Conservation (phyloP, 2,888 invertebrate species). For the Plemyria rubiginata region DNA sequence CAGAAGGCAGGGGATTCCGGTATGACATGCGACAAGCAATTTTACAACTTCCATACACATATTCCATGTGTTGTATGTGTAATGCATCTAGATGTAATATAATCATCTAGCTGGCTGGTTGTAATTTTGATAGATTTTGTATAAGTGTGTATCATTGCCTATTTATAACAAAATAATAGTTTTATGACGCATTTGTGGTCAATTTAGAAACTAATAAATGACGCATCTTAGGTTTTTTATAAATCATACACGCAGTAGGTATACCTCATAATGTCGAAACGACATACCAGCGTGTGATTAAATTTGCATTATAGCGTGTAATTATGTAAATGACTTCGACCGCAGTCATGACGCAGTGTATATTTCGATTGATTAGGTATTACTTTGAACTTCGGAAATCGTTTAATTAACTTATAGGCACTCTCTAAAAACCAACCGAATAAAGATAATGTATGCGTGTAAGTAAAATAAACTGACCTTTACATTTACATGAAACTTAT, state of each 20-base stretch:
- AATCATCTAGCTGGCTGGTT: too few relatives aligned
- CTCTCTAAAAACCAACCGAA: background rate
- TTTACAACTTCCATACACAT: too few relatives aligned
- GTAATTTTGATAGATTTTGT: too few relatives aligned
- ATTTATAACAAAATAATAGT: too few relatives aligned
- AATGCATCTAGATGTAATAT: too few relatives aligned
- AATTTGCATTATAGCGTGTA: slow-evolving; percentile 35
- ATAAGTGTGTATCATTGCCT: too few relatives aligned
- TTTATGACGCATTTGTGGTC: background rate
- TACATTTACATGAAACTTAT: too few relatives aligned
- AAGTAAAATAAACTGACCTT: too few relatives aligned
- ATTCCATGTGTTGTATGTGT: too few relatives aligned
- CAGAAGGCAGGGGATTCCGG: too few relatives aligned
- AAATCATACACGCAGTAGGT: slow-evolving; percentile 1
- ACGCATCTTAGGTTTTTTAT: slow-evolving; percentile 5
- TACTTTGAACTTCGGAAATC: slow-evolving; percentile 12
- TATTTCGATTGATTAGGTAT: slow-evolving; percentile 14
- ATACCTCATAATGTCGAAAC: slow-evolving; percentile 22
- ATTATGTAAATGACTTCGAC: slow-evolving; percentile 42
- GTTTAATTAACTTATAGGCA: slow-evolving; percentile 5
- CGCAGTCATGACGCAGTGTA: slow-evolving; percentile 25
- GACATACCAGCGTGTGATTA: slow-evolving; percentile 31
- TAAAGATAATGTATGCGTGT: background rate
- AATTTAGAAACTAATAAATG: slow-evolving; percentile 1
- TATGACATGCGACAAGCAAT: too few relatives aligned